These are phyloP conservation scores for Vidua chalybeata DNA, from an alignment of 2,113 vertebrate genomes.

Conservation along the genomic window DNA sequence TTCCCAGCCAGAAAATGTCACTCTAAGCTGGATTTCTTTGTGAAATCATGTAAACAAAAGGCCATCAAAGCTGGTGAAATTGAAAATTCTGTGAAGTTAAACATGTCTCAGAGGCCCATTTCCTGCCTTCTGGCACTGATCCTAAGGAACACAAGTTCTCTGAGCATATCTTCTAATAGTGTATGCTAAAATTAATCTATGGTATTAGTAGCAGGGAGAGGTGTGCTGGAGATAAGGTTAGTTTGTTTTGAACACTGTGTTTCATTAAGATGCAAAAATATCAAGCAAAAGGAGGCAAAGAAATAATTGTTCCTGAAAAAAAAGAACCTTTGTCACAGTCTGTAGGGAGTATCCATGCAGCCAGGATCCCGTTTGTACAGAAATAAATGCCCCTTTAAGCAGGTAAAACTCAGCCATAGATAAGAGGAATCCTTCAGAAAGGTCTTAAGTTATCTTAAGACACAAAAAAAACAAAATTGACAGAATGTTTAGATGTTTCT, in stretches of 20 bases:
- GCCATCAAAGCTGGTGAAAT: background rate
- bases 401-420: background rate
- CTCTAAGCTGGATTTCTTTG: background rate
- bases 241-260: conserved; percentile 5
- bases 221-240: conserved; percentile 6
- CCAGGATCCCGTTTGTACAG: background rate
- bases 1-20: conserved; percentile 17
- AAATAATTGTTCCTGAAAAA: background rate
- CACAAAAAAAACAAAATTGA: background rate
- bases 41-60: conserved; percentile 41
- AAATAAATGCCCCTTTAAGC: background rate
- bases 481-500: background rate
- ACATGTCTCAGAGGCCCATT: background rate
- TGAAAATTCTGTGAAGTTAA: background rate
- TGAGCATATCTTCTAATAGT: background rate
- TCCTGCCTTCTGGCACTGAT: conserved; percentile 9
- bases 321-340: background rate
- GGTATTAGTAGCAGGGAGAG: background rate
- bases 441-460: background rate
- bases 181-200: background rate
- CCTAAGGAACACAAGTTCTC: background rate
- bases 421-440: background rate
- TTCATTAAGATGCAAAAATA: background rate
- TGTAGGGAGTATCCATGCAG: background rate
- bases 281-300: background rate